phyloP scores from a whole-genome alignment of 1,140 invertebrate genomes.

The Trichogramma pretiosum region DNA sequence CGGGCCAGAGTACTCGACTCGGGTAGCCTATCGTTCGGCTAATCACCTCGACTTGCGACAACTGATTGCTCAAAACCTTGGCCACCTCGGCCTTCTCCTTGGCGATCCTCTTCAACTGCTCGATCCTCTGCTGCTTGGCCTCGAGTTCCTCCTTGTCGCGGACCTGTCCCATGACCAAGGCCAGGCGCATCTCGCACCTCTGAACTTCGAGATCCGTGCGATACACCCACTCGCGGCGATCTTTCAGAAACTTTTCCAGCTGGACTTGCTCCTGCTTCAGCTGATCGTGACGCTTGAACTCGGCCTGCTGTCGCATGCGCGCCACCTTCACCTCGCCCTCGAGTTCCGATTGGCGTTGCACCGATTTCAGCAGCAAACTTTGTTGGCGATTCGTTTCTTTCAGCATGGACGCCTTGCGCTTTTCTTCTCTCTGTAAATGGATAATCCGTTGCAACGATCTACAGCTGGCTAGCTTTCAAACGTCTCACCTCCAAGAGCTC shows the following conservation, averaged over 20 bases:
- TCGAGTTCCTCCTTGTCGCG: constrained; percentile 31
- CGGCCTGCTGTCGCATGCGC: constrained; percentile 23
- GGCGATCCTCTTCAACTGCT: constrained; percentile 38
- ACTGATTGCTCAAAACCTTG: constrained; percentile 45
- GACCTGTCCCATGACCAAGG: constrained; percentile 28
- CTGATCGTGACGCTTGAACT: constrained; percentile 29
- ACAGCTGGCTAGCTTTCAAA: background rate
- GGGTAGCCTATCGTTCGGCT: no score
- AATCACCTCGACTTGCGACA: constrained; percentile 47
- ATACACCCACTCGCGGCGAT: constrained; percentile 37
- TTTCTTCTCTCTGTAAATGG: constrained; percentile 32
- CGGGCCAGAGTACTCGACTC: no score
- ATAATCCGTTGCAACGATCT: background rate
- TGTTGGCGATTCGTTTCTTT: constrained; percentile 31
- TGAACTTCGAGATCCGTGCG: constrained; percentile 33
- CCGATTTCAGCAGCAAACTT: constrained; percentile 21
- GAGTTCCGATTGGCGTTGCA: constrained; percentile 24
- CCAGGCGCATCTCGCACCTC: constrained; percentile 32
- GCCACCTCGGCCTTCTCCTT: constrained; percentile 36
- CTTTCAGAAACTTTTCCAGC: constrained; percentile 31
- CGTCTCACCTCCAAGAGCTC: constrained; percentile 38
- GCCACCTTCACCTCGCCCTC: constrained; percentile 30
- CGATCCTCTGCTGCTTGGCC: constrained; percentile 35
- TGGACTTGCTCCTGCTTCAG: constrained; percentile 16
- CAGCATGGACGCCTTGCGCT: constrained; percentile 23